A percentile compares a stretch with the other conserved stretches of the same genome.
phyloP scores from a whole-genome alignment of 2,888 invertebrate species.

The Eristalinus aeneus region DNA sequence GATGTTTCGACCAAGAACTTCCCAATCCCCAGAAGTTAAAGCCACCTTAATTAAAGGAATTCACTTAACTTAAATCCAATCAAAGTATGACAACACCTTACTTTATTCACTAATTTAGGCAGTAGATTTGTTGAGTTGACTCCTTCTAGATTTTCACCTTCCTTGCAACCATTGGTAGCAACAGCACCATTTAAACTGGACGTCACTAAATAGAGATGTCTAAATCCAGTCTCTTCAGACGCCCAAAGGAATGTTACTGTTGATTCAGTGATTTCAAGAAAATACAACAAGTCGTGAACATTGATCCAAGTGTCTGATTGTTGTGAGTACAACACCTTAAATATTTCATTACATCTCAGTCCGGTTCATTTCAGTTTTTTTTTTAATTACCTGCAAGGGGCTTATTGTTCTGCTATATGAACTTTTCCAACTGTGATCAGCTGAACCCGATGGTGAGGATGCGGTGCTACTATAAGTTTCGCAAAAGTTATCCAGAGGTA shows the following conservation, averaged over 20 bases:
- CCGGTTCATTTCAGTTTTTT: not conserved
- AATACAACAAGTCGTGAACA: slow-evolving; percentile 94
- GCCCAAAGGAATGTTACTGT: slow-evolving; percentile 91
- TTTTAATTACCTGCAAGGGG: slow-evolving; percentile 77
- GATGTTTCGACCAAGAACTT: slow-evolving; percentile 90
- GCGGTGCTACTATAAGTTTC: slow-evolving; percentile 81
- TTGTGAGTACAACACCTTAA: slow-evolving; percentile 79
- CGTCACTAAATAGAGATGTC: slow-evolving; percentile 92
- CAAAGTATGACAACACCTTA: slow-evolving; percentile 43
- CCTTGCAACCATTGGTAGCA: slow-evolving; percentile 82
- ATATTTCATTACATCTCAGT: not conserved
- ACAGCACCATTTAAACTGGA: slow-evolving; percentile 82
- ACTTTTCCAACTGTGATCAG: slow-evolving; percentile 80
- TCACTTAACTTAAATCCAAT: slow-evolving; percentile 70
- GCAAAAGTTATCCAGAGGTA: slow-evolving; percentile 90
- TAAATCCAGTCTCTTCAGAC: slow-evolving; percentile 93
- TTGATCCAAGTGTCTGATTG: slow-evolving; percentile 94
- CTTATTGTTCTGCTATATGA: slow-evolving; percentile 78
- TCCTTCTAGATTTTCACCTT: slow-evolving; percentile 72
- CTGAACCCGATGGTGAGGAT: slow-evolving; percentile 79
- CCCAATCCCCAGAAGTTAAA: slow-evolving; percentile 96
- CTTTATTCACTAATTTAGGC: slow-evolving; percentile 86
- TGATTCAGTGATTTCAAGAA: slow-evolving; percentile 83
- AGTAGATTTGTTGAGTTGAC: slow-evolving; percentile 78
- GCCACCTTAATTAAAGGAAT: slow-evolving; percentile 82